Evolutionary conservation across 2,888 invertebrate genomes (phyloP).

Genomic region (Nemotelus pantherinus): DNA sequence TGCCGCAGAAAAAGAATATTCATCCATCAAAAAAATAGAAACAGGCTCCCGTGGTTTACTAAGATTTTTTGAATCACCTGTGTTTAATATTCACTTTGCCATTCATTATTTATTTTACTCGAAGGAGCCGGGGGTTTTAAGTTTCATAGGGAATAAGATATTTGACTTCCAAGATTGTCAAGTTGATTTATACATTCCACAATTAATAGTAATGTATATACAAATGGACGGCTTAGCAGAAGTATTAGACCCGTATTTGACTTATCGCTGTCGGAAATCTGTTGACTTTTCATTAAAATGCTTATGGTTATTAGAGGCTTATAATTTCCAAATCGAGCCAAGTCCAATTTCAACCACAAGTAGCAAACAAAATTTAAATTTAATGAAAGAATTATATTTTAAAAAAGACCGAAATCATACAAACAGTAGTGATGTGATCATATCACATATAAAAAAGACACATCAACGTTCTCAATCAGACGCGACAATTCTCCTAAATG

Average conservation of each 20-base stretch:
- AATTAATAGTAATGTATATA: constrained; percentile 97
- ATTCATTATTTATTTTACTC: constrained; percentile 98
- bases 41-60: constrained; percentile 63
- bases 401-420: constrained; percentile 59
- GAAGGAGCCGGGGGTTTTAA: constrained; percentile 97
- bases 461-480: constrained; percentile 84
- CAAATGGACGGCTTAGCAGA: constrained; percentile 98
- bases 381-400: constrained; percentile 64
- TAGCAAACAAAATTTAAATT: constrained; percentile 62
- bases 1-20: constrained; percentile 57
- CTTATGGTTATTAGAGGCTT: constrained; percentile 96
- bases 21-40: constrained; percentile 57
- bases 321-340: constrained; percentile 66
- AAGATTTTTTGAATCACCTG: constrained; percentile 94
- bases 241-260: constrained; percentile 84
- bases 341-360: constrained; percentile 53
- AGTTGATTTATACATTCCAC: constrained; percentile 98
- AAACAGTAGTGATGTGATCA: constrained; percentile 47
- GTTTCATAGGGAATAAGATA: constrained; percentile 97
- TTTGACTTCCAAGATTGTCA: constrained; percentile 92
- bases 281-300: constrained; percentile 96
- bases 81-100: constrained; percentile 98
- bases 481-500: constrained; percentile 74
- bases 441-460: constrained; percentile 73
- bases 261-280: constrained; percentile 88